Conservation (phyloP, 1,140 invertebrate species). For the Calliopsis andreniformis region DNA sequence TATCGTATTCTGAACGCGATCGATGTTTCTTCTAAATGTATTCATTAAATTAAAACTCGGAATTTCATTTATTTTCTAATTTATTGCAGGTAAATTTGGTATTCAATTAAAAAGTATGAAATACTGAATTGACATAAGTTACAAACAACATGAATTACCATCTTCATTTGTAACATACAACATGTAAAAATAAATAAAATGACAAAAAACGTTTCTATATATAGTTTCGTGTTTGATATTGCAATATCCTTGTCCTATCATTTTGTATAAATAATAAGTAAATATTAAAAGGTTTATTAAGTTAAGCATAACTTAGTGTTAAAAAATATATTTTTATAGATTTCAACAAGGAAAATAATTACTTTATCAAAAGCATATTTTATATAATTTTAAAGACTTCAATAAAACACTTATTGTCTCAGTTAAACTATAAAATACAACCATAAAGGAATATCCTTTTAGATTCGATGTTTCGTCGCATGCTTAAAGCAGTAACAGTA, state of each 20-base stretch:
- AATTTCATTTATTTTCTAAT: neutral
- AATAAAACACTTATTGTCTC: constrained; percentile 43
- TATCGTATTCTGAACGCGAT: constrained; percentile 66
- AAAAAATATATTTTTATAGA: constrained; percentile 58
- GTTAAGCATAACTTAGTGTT: constrained; percentile 3
- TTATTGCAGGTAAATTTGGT: constrained; percentile 26
- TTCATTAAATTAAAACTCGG: neutral
- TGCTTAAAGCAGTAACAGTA: constrained; percentile 5
- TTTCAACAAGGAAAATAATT: constrained; percentile 38
- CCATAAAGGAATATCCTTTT: neutral
- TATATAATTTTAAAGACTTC: constrained; percentile 14
- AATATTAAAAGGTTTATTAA: neutral
- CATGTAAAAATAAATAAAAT: constrained; percentile 29
- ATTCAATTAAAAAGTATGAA: neutral
- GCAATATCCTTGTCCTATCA: neutral
- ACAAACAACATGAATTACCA: constrained; percentile 9
- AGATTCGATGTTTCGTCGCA: neutral
- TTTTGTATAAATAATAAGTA: neutral
- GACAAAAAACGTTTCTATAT: constrained; percentile 43
- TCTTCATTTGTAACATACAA: constrained; percentile 33
- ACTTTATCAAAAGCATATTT: constrained; percentile 42
- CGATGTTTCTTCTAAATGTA: neutral
- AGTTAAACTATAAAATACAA: constrained; percentile 21
- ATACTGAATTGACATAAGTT: neutral
- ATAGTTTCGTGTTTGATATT: neutral